A percentile compares a stretch with the other conserved stretches of the same genome.
These are phyloP conservation scores for Silurus aristotelis DNA, from an alignment of 2,797 vertebrate species.

Conservation along the genomic window DNA sequence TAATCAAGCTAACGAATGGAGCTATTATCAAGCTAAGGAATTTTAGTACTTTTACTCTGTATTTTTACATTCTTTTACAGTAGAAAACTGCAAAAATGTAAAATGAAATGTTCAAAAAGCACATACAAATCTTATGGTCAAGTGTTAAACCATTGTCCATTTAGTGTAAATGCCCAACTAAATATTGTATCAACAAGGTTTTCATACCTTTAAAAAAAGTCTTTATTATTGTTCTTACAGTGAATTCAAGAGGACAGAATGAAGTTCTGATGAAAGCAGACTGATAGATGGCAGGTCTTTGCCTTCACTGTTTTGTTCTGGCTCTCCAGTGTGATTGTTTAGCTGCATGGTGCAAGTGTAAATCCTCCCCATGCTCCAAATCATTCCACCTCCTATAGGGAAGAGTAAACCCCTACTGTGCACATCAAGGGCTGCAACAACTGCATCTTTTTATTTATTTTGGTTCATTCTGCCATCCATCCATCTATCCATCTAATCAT, in stretches of 20 bases:
- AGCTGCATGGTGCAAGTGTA: background rate
- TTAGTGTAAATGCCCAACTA: background rate
- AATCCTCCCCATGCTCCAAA: background rate
- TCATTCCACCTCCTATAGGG: conserved; percentile 5
- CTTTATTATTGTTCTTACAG: background rate
- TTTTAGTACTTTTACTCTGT: too few relatives aligned
- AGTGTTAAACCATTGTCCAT: too few relatives aligned
- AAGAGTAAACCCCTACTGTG: background rate
- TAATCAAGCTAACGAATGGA: too few relatives aligned
- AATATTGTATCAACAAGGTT: background rate
- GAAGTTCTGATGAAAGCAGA: background rate
- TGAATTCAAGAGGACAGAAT: background rate
- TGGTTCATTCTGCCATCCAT: background rate
- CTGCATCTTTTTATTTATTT: background rate
- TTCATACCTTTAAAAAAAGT: too few relatives aligned
- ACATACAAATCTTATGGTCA: too few relatives aligned
- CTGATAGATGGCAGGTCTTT: conserved; percentile 3
- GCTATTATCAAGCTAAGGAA: too few relatives aligned
- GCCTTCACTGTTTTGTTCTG: background rate
- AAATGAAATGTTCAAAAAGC: too few relatives aligned
- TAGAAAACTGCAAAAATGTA: too few relatives aligned
- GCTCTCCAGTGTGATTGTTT: background rate
- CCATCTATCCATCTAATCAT: background rate
- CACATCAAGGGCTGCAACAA: background rate
- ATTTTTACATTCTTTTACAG: too few relatives aligned